Evolutionary conservation across 2,888 invertebrate species (phyloP).

Genomic region (Seira ritae): DNA sequence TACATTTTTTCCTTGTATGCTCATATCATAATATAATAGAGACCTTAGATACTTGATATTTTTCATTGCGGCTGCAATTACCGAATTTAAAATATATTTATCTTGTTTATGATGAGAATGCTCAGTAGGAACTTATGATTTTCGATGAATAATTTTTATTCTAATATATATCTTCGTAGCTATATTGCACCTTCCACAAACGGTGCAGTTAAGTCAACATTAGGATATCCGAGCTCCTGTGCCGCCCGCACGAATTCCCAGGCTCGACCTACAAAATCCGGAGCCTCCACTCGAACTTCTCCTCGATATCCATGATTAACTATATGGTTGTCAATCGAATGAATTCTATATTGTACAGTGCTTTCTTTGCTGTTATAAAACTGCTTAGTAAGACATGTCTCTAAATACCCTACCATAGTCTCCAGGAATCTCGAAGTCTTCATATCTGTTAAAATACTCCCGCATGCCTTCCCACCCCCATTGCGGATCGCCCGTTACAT

Average conservation of each 20-base stretch:
- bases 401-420: constrained; percentile 32
- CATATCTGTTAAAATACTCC: constrained; percentile 54
- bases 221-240: constrained; percentile 25
- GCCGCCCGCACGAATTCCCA: constrained; percentile 15
- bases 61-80: no score
- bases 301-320: constrained; percentile 47
- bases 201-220: constrained; percentile 45
- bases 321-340: no score
- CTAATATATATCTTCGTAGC: no score
- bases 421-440: constrained; percentile 49
- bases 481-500: constrained; percentile 39
- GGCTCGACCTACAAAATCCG: constrained; percentile 16
- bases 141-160: no score
- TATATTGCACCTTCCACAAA: constrained; percentile 23
- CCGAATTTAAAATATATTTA: no score
- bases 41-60: no score
- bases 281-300: constrained; percentile 32
- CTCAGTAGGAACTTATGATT: no score
- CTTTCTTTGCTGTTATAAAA: no score
- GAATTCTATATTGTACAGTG: no score
- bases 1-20: neutral
- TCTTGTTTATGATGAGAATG: no score
- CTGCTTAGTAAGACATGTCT: no score
- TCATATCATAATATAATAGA: neutral
- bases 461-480: constrained; percentile 63